Conservation (phyloP, 2,113 vertebrate genomes). For the Castor canadensis region DNA sequence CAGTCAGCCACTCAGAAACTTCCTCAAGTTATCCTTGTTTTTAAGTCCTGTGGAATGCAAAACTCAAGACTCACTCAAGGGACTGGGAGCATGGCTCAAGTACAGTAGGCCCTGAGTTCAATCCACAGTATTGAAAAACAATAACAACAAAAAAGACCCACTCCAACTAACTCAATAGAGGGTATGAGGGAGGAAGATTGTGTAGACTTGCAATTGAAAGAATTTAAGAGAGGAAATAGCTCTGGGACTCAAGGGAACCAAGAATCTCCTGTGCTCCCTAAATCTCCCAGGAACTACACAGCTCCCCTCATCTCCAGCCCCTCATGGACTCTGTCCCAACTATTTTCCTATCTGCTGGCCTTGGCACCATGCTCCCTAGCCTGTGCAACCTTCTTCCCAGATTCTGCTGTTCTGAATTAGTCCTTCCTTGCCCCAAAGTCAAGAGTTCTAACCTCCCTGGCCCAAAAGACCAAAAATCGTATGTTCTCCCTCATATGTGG, state of each 20-base stretch:
- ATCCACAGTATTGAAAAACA: no score
- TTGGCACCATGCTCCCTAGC: not conserved
- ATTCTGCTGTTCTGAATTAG: not conserved
- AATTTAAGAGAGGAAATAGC: not conserved
- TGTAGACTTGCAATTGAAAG: not conserved
- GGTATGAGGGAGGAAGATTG: no score
- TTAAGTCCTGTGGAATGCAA: constrained; percentile 37
- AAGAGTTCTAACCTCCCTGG: no score
- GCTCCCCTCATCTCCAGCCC: not conserved
- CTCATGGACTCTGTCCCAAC: not conserved
- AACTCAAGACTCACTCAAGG: not conserved
- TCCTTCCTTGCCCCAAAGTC: not conserved
- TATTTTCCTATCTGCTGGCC: not conserved
- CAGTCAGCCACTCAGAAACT: not conserved
- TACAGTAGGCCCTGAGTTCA: no score
- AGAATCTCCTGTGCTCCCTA: not conserved
- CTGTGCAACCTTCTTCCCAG: not conserved
- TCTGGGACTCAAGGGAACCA: not conserved
- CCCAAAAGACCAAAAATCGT: no score
- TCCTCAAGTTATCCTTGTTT: not conserved
- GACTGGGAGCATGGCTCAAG: not conserved
- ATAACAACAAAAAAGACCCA: no score
- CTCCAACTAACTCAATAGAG: no score
- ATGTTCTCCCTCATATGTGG: no score
- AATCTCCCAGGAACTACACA: not conserved